These are phyloP conservation scores for Sebastes cheni DNA, from an alignment of 2,797 vertebrate species.

Conservation along the genomic window DNA sequence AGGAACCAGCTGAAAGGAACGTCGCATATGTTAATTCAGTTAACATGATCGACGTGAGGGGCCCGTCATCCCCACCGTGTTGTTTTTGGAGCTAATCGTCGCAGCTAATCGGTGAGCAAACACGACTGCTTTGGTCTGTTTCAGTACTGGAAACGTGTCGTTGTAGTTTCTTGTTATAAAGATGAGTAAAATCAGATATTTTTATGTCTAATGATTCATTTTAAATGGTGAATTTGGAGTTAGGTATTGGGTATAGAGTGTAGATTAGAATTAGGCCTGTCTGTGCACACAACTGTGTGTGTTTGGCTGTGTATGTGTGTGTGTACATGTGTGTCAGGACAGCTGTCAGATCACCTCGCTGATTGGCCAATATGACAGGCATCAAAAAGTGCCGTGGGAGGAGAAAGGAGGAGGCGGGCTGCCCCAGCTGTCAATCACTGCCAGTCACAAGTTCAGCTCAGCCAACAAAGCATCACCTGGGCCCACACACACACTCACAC, in stretches of 20 bases:
- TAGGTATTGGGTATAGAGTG: not conserved
- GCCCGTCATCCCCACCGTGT: constrained; percentile 49
- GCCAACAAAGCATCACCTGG: constrained; percentile 65
- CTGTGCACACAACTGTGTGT: not conserved
- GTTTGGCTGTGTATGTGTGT: not conserved
- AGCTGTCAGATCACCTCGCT: constrained; percentile 80
- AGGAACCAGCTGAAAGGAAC: constrained; percentile 38
- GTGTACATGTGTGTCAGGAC: constrained; percentile 50
- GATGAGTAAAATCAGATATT: not conserved
- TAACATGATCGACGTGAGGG: constrained; percentile 61
- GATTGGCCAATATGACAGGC: constrained; percentile 86
- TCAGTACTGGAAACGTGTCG: not conserved
- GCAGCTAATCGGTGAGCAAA: constrained; percentile 81
- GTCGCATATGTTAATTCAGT: constrained; percentile 48
- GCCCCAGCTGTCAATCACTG: constrained; percentile 89
- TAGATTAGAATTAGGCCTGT: not conserved
- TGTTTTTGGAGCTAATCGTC: constrained; percentile 72
- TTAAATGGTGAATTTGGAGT: not conserved
- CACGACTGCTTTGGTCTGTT: constrained; percentile 54
- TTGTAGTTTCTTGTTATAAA: not conserved
- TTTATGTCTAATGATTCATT: not conserved
- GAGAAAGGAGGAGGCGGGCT: constrained; percentile 83
- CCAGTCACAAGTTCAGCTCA: constrained; percentile 65
- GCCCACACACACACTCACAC: constrained; percentile 18
- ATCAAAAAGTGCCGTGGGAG: constrained; percentile 78